Conservation (phyloP, 2,888 invertebrate genomes). For the Hydraecia micacea region DNA sequence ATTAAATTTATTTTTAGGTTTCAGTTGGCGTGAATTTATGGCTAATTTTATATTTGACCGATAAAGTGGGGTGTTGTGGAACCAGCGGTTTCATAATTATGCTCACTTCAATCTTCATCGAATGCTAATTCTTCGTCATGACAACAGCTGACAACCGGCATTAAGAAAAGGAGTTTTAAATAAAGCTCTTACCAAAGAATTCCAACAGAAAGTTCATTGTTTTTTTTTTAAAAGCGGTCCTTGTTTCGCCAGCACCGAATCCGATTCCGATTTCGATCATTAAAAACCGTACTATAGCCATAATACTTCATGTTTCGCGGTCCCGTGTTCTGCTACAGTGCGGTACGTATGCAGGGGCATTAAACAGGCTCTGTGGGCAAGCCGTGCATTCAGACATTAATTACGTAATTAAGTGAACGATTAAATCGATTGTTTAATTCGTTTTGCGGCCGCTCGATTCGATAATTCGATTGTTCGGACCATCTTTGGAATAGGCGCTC, state of each 20-base stretch:
- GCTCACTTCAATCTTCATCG: neutral
- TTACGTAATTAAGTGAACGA: conserved; percentile 85
- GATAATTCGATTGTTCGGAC: conserved; percentile 70
- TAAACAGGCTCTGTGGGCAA: conserved; percentile 67
- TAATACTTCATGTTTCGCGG: conserved; percentile 65
- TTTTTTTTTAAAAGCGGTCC: conserved; percentile 39
- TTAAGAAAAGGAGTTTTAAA: neutral
- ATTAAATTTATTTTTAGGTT: conserved; percentile 24
- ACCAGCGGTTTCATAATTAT: too few species aligned
- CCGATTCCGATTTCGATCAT: conserved; percentile 56
- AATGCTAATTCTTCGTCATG: neutral
- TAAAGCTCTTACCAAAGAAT: conserved; percentile 1
- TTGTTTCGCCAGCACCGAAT: conserved; percentile 36
- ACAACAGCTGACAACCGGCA: neutral
- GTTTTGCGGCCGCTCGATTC: conserved; percentile 76
- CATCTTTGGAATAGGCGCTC: conserved; percentile 55
- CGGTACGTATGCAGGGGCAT: conserved; percentile 68
- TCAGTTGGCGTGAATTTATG: conserved; percentile 17
- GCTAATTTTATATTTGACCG: neutral
- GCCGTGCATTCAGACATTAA: conserved; percentile 78
- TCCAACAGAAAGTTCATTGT: conserved; percentile 21
- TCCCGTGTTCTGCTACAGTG: conserved; percentile 59
- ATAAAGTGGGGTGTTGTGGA: neutral
- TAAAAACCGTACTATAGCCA: conserved; percentile 60
- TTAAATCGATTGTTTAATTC: conserved; percentile 85